Percentiles rank a stretch among this genome's conserved stretches.
phyloP scores from a whole-genome alignment of 2,113 vertebrate genomes.

The Neogale vison region DNA sequence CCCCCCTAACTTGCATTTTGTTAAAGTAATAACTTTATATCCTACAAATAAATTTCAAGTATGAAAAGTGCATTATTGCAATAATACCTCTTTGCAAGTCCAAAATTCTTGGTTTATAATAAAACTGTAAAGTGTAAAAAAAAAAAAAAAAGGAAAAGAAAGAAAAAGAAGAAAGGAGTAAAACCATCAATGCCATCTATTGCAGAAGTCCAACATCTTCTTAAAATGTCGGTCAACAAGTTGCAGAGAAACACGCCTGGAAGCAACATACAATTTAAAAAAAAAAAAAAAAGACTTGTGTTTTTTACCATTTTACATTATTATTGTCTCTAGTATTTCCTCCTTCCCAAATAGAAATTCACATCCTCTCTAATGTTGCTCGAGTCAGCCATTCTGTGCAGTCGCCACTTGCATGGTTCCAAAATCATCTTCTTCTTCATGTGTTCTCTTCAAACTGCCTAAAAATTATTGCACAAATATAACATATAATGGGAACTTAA shows the following conservation, averaged over 20 bases:
- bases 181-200: conserved; percentile 88
- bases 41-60: conserved; percentile 96
- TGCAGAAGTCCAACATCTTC: conserved; percentile 84
- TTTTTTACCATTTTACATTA: conserved; percentile 74
- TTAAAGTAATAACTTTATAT: conserved; percentile 89
- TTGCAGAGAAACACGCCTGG: conserved; percentile 84
- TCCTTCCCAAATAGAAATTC: conserved; percentile 75
- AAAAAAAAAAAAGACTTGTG: conserved; percentile 78
- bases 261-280: conserved; percentile 85
- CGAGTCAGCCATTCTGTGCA: conserved; percentile 92
- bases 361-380: conserved; percentile 2
- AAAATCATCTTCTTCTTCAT: conserved; percentile 97
- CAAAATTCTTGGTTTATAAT: conserved; percentile 98
- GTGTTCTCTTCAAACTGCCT: conserved; percentile 95
- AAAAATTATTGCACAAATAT: conserved; percentile 59
- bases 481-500: conserved; percentile 34
- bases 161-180: conserved; percentile 82
- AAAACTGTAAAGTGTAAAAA: conserved; percentile 93
- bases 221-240: conserved; percentile 84
- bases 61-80: conserved; percentile 99
- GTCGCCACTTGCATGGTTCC: conserved; percentile 94
- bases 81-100: conserved; percentile 99
- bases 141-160: conserved; percentile 83
- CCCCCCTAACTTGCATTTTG: conserved; percentile 85
- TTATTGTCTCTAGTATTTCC: conserved; percentile 64